Base-by-base conservation (phyloP, 2,113 vertebrate species). In the Toxotes chatareus region DNA sequence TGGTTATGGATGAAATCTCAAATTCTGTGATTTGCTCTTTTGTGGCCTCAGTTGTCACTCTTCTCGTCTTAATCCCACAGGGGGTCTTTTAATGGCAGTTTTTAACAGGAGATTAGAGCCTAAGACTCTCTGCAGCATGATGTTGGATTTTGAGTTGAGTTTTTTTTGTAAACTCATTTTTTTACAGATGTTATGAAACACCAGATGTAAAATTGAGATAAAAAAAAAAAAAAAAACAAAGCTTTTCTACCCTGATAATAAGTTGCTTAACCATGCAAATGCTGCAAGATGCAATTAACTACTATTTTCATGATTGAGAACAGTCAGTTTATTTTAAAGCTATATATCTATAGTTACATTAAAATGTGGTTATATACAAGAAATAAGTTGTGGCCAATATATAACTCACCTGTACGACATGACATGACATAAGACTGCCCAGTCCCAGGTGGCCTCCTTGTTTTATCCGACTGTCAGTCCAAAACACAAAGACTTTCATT, bases 51-150 rank as follows among this genome's bases (percentile, higher is more conserved):
- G 53, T 63, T 59, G 14, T 34, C 57, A 34, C 59, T 36, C 19
- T 31, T n/a, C 5, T 1, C 1, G 1, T 55, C 61, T 51, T 73
- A 72, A 83, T 79, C 62, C 47, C 53, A 53, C 9, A 16, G 70
- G 19, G 40, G n/a, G 42, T 27, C 53, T 70, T 49, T 64, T 65
- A 78, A 70, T 51, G 62, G 67, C 38, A 36, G 10, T 23, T 80
- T 70, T 61, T 65, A 61, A 49, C 23, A 62, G 32, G 23, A 62
- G 86, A 84, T 84, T 84, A 76, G n/a, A 73, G 44, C n/a, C 36
- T 16, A 0, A 55, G 12, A 63, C 17, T 51, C 51, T 65, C 49
- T 49, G 55, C 0, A 36, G 56, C 73, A 73, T 34, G 1, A 4
- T 32, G 31, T 34, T 47, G 70, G 65, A 46, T 51, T 49, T 61